Conservation (phyloP, 2,797 vertebrate species). For the Tiaroga cobitis region DNA sequence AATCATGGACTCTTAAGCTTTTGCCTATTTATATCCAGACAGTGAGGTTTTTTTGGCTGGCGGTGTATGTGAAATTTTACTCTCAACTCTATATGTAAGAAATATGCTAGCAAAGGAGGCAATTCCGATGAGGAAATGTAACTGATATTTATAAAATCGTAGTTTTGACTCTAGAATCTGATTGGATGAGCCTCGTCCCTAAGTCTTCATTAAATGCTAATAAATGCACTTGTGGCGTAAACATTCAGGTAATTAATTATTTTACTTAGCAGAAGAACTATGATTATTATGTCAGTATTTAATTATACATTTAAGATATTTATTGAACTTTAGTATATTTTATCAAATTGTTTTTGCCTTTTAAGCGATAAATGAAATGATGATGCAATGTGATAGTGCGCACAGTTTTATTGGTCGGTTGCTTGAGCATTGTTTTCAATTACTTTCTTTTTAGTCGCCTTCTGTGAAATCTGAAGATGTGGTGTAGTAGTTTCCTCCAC, state of each 20-base stretch:
- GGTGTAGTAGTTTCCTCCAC: constrained; percentile 62
- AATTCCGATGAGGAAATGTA: too few relatives aligned
- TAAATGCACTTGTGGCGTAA: not conserved
- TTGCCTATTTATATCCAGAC: too few relatives aligned
- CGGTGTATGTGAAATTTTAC: not conserved
- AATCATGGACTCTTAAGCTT: too few relatives aligned
- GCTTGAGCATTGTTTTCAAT: not conserved
- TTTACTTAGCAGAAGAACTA: not conserved
- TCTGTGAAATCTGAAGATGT: not conserved
- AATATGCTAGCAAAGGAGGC: not conserved
- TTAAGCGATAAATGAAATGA: not conserved
- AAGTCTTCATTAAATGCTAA: not conserved
- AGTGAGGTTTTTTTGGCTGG: too few relatives aligned
- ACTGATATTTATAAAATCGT: not conserved
- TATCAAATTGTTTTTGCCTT: not conserved
- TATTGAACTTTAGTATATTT: not conserved
- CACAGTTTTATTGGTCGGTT: not conserved
- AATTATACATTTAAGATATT: not conserved
- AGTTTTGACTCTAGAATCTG: not conserved
- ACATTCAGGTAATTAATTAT: not conserved
- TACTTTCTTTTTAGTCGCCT: not conserved
- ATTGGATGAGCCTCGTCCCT: not conserved
- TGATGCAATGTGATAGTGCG: not conserved
- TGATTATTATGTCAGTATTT: not conserved
- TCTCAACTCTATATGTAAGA: not conserved